Percentiles rank a stretch among this genome's conserved stretches.
Evolutionary conservation across 2,888 invertebrate genomes (phyloP).

Genomic region (Anthophora plumipes): DNA sequence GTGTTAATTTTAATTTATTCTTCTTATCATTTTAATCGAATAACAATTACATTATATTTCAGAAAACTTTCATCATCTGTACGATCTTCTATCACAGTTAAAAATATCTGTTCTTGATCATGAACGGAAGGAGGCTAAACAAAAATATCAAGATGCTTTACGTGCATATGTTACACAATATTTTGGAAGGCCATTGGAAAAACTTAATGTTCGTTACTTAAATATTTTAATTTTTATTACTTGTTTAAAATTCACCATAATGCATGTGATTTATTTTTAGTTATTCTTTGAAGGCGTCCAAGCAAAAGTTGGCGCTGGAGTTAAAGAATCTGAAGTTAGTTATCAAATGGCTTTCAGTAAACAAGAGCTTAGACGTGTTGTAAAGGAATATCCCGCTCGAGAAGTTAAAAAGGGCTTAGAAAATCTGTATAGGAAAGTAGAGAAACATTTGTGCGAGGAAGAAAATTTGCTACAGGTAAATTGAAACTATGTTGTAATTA

Average conservation of each 20-base stretch:
- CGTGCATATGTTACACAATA: constrained; percentile 96
- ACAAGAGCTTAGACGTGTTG: constrained; percentile 97
- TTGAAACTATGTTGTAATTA: constrained; percentile 5
- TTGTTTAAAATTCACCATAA: constrained; percentile 22
- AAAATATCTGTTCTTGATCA: constrained; percentile 95
- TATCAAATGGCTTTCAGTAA: constrained; percentile 99
- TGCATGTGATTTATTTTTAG: constrained; percentile 85
- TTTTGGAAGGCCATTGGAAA: constrained; percentile 96
- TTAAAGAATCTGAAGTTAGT: constrained; percentile 98
- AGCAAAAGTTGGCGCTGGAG: constrained; percentile 96
- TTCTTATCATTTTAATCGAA: background rate
- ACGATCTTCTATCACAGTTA: constrained; percentile 93
- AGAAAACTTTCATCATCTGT: constrained; percentile 98
- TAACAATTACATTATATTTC: constrained; percentile 76
- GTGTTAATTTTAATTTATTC: background rate
- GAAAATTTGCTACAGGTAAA: constrained; percentile 92
- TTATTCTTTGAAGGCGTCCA: constrained; percentile 99
- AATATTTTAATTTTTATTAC: constrained; percentile 14
- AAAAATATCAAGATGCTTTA: constrained; percentile 95
- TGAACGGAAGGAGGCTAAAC: constrained; percentile 95
- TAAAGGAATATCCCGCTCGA: constrained; percentile 96
- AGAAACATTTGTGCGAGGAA: constrained; percentile 98
- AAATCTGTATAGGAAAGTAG: constrained; percentile 96
- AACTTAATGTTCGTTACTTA: constrained; percentile 90
- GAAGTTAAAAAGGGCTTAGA: constrained; percentile 97